Evolutionary conservation across 2,888 invertebrate genomes (phyloP).

Genomic region (Copidosoma aretas): DNA sequence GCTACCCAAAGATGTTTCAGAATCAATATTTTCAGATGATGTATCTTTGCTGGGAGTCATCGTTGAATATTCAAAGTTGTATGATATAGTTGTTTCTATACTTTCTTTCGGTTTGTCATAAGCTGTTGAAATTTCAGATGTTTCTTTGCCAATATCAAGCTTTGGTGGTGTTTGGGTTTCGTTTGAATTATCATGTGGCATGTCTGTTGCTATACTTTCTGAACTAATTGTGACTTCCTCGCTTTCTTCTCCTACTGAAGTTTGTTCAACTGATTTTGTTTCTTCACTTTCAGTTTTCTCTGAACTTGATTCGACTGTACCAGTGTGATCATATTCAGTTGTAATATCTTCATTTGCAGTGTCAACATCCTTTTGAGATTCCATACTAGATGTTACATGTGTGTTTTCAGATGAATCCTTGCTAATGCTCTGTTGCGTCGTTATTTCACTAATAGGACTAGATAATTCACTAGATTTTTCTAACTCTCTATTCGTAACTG

Average conservation of each 20-base stretch:
- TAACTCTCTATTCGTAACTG: neutral
- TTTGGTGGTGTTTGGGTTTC: constrained; percentile 1
- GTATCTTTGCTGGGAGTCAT: neutral
- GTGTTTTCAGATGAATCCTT: constrained; percentile 12
- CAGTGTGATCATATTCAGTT: constrained; percentile 11
- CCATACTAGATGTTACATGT: neutral
- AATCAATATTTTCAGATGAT: constrained; percentile 16
- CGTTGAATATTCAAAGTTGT: constrained; percentile 13
- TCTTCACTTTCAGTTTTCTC: neutral
- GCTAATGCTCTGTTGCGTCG: constrained; percentile 17
- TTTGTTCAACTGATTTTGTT: neutral
- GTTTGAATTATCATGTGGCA: constrained; percentile 5
- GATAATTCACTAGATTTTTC: constrained; percentile 39
- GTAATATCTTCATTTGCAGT: neutral
- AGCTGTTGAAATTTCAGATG: neutral
- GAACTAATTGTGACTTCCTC: neutral
- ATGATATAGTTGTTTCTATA: constrained; percentile 1
- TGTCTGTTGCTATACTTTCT: neutral
- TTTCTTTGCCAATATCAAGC: neutral
- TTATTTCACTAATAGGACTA: constrained; percentile 34
- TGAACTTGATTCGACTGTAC: neutral
- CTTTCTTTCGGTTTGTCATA: neutral
- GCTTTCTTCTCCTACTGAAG: neutral
- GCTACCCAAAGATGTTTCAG: constrained; percentile 36
- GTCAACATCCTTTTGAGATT: constrained; percentile 4